phyloP scores from a whole-genome alignment of 2,113 vertebrate species.

The Coptodon bakossiorum region DNA sequence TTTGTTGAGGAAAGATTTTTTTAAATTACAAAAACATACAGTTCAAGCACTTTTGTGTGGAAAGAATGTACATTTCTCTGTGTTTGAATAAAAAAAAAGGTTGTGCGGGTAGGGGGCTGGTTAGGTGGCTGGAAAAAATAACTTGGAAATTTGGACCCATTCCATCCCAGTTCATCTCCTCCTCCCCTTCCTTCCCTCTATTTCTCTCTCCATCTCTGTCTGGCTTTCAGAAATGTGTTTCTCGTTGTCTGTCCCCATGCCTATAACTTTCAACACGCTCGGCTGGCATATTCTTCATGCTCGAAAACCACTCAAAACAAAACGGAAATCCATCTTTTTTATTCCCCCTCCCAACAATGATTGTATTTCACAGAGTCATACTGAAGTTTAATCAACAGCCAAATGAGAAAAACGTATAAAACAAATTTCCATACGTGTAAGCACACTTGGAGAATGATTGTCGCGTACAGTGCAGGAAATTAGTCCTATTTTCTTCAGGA shows the following conservation, averaged over 20 bases:
- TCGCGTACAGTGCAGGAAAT: slow-evolving; percentile 39
- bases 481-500: slow-evolving; percentile 21
- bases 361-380: slow-evolving; percentile 8
- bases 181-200: neutral
- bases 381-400: slow-evolving; percentile 47
- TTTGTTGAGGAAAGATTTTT: slow-evolving; percentile 35
- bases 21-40: slow-evolving; percentile 29
- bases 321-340: slow-evolving; percentile 14
- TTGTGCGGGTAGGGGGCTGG: neutral
- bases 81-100: slow-evolving; percentile 29
- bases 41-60: slow-evolving; percentile 46
- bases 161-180: slow-evolving; percentile 48
- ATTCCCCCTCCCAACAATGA: neutral
- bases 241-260: slow-evolving; percentile 59
- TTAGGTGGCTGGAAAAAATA: neutral
- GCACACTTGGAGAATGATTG: slow-evolving; percentile 44
- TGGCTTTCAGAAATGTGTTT: slow-evolving; percentile 67
- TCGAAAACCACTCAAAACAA: slow-evolving; percentile 51
- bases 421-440: slow-evolving; percentile 33
- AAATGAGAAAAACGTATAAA: slow-evolving; percentile 48
- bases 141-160: slow-evolving; percentile 57
- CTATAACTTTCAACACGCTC: slow-evolving; percentile 42
- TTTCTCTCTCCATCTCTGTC: slow-evolving; percentile 40
- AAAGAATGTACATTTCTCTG: slow-evolving; percentile 69
- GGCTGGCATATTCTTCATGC: slow-evolving; percentile 40